Conservation (phyloP, 2,113 vertebrate species). For the Cebidichthys violaceus region DNA sequence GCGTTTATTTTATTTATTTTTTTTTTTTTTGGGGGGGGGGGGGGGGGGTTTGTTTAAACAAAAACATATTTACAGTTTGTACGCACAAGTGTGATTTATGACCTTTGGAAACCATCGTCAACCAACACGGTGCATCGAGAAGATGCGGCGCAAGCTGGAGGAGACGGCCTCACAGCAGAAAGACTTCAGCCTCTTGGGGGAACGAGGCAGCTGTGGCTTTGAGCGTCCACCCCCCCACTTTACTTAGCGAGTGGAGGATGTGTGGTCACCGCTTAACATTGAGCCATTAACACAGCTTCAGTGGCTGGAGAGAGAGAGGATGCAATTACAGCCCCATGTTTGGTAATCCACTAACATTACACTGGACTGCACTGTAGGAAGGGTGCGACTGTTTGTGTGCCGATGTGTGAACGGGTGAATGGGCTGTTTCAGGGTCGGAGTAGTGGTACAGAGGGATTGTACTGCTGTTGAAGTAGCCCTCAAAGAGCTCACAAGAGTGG, state of each 20-base stretch:
- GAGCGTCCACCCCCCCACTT: constrained; percentile 44
- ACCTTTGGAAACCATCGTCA: neutral
- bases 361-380: neutral
- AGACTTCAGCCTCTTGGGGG: constrained; percentile 30
- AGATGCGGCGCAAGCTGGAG: neutral
- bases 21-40: too few species aligned
- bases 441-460: neutral
- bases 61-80: neutral
- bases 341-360: constrained; percentile 30
- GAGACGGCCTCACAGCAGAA: constrained; percentile 5
- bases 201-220: constrained; percentile 27
- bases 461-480: neutral
- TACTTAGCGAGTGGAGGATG: constrained; percentile 37
- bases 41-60: neutral
- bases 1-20: neutral
- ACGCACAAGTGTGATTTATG: neutral
- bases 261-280: constrained; percentile 57
- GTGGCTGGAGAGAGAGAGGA: constrained; percentile 20
- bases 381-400: neutral
- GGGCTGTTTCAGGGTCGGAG: constrained; percentile 22
- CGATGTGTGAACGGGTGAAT: constrained; percentile 21
- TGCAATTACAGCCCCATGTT: constrained; percentile 49
- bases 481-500: constrained; percentile 20
- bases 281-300: constrained; percentile 52
- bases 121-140: neutral